These are phyloP conservation scores for Morpho helenor DNA, from an alignment of 2,888 invertebrate species.

Conservation along the genomic window DNA sequence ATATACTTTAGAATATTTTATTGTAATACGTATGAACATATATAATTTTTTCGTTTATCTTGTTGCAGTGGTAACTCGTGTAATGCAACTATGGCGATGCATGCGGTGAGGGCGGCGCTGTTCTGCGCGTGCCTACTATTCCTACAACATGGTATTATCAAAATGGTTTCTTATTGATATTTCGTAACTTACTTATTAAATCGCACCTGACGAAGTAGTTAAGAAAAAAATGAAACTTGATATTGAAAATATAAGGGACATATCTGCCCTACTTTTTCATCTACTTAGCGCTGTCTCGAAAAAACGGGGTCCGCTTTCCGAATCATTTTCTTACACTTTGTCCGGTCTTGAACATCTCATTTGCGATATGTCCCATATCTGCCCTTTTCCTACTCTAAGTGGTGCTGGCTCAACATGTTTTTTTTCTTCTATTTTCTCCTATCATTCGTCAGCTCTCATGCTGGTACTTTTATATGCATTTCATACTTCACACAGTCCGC, in stretches of 20 bases:
- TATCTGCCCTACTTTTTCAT: neutral
- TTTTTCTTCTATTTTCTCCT: neutral
- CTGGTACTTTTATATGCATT: too few species aligned
- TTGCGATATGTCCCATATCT: too few species aligned
- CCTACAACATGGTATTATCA: conserved; percentile 49
- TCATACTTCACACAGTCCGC: too few species aligned
- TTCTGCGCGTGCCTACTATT: conserved; percentile 63
- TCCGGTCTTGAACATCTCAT: too few species aligned
- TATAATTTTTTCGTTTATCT: conserved; percentile 22
- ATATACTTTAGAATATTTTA: neutral
- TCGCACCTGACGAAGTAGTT: too few species aligned
- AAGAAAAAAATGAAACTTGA: neutral
- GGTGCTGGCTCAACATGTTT: neutral
- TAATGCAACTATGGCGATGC: conserved; percentile 65
- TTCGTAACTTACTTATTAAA: too few species aligned
- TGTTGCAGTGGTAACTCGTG: conserved; percentile 59
- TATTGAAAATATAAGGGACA: neutral
- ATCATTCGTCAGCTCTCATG: too few species aligned
- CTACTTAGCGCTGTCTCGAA: too few species aligned
- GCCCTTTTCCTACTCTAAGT: too few species aligned
- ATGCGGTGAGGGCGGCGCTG: conserved; percentile 63
- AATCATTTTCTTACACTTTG: too few species aligned
- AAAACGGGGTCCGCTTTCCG: too few species aligned
- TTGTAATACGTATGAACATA: neutral
- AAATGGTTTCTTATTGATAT: too few species aligned